Conservation (phyloP, 2,888 invertebrate genomes). For the Tethea ocularis region DNA sequence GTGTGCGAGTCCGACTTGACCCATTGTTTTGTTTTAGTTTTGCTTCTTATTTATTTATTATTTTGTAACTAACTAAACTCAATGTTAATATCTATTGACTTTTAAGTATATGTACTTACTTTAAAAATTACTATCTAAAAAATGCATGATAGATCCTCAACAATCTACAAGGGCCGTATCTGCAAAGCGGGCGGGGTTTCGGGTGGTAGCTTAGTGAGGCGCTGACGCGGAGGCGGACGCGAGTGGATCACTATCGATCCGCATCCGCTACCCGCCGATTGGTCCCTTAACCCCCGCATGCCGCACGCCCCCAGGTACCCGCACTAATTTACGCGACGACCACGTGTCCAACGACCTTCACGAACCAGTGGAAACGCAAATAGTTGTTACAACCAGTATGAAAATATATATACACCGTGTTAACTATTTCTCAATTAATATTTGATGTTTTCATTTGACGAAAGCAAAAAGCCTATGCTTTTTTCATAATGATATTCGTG, state of each 20-base stretch:
- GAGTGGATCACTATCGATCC: conserved; percentile 44
- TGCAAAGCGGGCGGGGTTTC: conserved; percentile 37
- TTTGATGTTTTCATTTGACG: too few species aligned
- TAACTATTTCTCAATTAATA: too few species aligned
- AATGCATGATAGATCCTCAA: conserved; percentile 9
- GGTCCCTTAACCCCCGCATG: conserved; percentile 39
- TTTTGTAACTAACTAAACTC: not conserved
- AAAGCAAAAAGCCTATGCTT: too few species aligned
- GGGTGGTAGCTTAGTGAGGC: conserved; percentile 32
- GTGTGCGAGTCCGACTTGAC: too few species aligned
- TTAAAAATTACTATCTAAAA: too few species aligned
- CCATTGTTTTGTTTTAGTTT: too few species aligned
- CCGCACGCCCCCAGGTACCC: conserved; percentile 36
- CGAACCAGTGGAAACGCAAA: conserved; percentile 43
- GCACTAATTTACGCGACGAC: conserved; percentile 55
- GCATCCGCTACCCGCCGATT: conserved; percentile 46
- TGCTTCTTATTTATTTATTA: not conserved
- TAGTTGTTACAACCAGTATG: conserved; percentile 21
- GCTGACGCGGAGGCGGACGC: conserved; percentile 55
- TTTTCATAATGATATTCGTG: too few species aligned
- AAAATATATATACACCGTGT: conserved; percentile 20
- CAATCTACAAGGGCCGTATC: conserved; percentile 29
- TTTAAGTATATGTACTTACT: too few species aligned
- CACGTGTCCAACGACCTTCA: conserved; percentile 67
- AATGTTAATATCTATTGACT: too few species aligned